Conservation (phyloP, 2,797 vertebrate genomes). For the Chloroceryle inda region DNA sequence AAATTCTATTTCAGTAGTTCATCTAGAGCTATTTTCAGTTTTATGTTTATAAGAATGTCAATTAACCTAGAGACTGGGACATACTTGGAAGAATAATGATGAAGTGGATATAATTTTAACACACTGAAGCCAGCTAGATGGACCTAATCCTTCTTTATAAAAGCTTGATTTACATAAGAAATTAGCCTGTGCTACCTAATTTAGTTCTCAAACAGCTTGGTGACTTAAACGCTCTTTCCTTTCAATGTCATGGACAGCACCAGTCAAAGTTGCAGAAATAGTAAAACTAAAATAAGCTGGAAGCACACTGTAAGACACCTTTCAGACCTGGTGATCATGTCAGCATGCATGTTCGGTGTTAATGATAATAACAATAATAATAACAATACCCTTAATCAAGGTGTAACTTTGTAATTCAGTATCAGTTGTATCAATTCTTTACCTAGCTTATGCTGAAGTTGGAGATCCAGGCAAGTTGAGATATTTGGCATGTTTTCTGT, state of each 20-base stretch:
- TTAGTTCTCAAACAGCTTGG: slow-evolving; percentile 75
- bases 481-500: slow-evolving; percentile 44
- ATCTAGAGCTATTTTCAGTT: slow-evolving; percentile 71
- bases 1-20: slow-evolving; percentile 68
- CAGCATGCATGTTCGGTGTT: neutral
- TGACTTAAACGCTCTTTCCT: slow-evolving; percentile 33
- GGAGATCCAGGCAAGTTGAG: slow-evolving; percentile 14
- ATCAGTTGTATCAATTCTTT: neutral
- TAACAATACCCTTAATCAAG: neutral
- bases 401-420: neutral
- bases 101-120: slow-evolving; percentile 75
- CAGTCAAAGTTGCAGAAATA: neutral
- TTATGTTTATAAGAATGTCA: slow-evolving; percentile 78
- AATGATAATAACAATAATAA: neutral
- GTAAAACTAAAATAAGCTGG: neutral
- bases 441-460: neutral
- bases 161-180: slow-evolving; percentile 80
- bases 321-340: neutral
- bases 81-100: slow-evolving; percentile 58
- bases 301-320: neutral
- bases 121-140: slow-evolving; percentile 78
- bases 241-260: neutral
- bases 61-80: slow-evolving; percentile 84
- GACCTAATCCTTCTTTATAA: slow-evolving; percentile 77
- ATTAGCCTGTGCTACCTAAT: slow-evolving; percentile 76